phyloP scores from a whole-genome alignment of 2,113 vertebrate genomes.

The Tragelaphus strepsiceros region DNA sequence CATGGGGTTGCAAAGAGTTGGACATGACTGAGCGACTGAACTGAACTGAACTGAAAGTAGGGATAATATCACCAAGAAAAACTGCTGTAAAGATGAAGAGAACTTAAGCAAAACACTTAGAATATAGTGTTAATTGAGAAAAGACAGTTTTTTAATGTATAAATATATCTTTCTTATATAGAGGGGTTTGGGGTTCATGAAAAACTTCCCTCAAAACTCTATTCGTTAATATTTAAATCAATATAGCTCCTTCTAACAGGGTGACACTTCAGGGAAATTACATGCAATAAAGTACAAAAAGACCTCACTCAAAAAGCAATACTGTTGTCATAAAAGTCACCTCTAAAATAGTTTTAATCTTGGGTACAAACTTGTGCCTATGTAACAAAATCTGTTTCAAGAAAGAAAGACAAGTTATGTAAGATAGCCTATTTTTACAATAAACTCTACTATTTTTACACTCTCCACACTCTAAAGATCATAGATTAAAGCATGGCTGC shows the following conservation, averaged over 20 bases:
- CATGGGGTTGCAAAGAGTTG: not conserved
- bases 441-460: not conserved
- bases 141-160: not conserved
- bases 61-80: not conserved
- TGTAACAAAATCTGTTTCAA: not conserved
- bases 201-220: not conserved
- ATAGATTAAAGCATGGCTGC: slow-evolving; percentile 10
- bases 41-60: not conserved
- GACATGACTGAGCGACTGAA: not conserved
- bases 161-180: not conserved
- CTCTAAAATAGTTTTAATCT: not conserved
- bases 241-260: not conserved
- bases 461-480: not conserved
- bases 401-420: not conserved
- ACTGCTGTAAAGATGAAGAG: not conserved
- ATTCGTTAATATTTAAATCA: not conserved
- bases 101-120: not conserved
- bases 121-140: not conserved
- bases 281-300: not conserved
- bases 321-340: slow-evolving; percentile 17
- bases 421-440: not conserved
- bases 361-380: not conserved
- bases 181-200: not conserved
- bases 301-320: not conserved
- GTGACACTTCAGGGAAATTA: not conserved